Evolutionary conservation across 2,888 invertebrate genomes (phyloP), one percentile per base, ranked within the genome.

Genomic region (Brassicogethes aeneus): DNA sequence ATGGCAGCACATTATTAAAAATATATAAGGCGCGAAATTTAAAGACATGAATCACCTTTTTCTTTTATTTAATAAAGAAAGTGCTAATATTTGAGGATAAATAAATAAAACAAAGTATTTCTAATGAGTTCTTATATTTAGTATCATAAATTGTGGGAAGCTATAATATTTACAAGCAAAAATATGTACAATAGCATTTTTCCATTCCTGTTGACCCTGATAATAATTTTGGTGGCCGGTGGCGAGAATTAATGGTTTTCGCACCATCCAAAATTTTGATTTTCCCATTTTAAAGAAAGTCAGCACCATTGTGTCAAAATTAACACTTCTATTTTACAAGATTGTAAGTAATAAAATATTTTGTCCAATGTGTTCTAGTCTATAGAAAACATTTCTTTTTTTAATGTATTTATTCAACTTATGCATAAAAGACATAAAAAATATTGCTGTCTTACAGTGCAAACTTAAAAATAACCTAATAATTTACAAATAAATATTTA

Each of bases 171-270:
- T 44, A 46, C 48, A 48, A 35, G 46, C 46, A 38, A 17, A 41
- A 42, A 17, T 48, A 48, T 48, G 37, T 48, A 46, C 48, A 48
- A 30, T 38, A 34, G 23, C 32, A 37, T 39, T 35, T 39, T 44
- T 37, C 41, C 39, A 41, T 30, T 37, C 40, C 34, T 39, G 44
- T 39, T 39, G 39, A 50, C 46, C 50, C 46, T 44, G 46, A 23
- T 23, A 23, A 5, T 23, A 23, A 23, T 23, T 23, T 23, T 23
- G 23, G 10, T n/a, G n/a, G n/a, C n/a, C n/a, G n/a, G n/a, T n/a
- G n/a, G n/a, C n/a, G n/a, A n/a, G n/a, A n/a, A n/a, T n/a, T n/a
- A n/a, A n/a, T n/a, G 23, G 23, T 7, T 23, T 23, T 23, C 23
- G 10, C 5, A 10, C 23, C 23, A n/a, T n/a, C 23, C 23, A 23